Conservation (phyloP, 1,140 invertebrate species). For the Ganaspis sp. region DNA sequence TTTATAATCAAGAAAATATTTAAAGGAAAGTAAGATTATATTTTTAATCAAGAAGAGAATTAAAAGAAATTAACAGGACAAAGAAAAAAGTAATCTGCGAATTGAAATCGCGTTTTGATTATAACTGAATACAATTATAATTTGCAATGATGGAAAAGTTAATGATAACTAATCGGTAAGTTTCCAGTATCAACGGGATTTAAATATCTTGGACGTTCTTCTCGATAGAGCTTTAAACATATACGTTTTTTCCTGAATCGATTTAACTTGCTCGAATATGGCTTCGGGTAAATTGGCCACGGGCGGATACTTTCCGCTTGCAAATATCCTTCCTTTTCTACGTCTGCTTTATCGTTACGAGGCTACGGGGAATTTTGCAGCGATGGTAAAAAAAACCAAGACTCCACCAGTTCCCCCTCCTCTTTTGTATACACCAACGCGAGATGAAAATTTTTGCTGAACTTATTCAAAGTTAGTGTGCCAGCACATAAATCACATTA, state of each 20-base stretch:
- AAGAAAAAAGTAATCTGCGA: too few relatives aligned
- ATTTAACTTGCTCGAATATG: constrained; percentile 26
- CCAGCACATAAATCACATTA: neutral
- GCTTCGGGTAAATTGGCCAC: constrained; percentile 29
- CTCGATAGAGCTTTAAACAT: neutral
- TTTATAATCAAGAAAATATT: too few relatives aligned
- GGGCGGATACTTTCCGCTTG: constrained; percentile 22
- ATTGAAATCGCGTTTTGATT: too few relatives aligned
- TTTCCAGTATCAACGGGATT: neutral
- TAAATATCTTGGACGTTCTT: constrained; percentile 5
- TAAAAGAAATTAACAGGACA: too few relatives aligned
- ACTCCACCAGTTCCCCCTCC: neutral
- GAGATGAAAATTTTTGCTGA: constrained; percentile 20
- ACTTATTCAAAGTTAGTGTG: constrained; percentile 19
- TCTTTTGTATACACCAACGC: constrained; percentile 3
- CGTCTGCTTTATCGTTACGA: constrained; percentile 31
- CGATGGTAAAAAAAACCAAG: constrained; percentile 20
- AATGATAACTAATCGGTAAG: neutral
- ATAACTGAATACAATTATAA: too few relatives aligned
- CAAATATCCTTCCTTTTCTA: constrained; percentile 30
- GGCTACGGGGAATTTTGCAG: constrained; percentile 25
- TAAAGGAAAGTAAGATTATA: too few relatives aligned
- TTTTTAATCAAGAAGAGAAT: too few relatives aligned
- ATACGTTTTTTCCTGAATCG: constrained; percentile 9
- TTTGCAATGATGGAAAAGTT: too few relatives aligned